Evolutionary conservation across 2,888 invertebrate genomes (phyloP), one percentile per base, ranked within the genome.

Genomic region (Leucophenga maculata): DNA sequence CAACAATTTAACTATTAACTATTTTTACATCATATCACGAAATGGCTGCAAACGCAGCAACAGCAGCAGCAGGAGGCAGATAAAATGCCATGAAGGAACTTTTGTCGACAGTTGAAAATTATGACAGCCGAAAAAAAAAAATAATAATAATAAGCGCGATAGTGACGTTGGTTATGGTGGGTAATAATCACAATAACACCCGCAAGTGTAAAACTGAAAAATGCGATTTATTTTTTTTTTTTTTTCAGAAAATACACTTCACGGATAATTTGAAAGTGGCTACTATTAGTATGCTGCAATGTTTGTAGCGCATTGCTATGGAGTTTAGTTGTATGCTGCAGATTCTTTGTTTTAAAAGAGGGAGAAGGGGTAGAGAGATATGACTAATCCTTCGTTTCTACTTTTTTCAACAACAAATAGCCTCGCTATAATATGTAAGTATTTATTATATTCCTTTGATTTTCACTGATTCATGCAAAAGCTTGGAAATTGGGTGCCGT

Each of bases 171-270:
- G 9, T 39, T 57, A 48, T 62, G 31, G 26, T 60, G 46, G 39
- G 8, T 60, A 46, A 32, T 39, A 22, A 14, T 48, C 57, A 74
- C 80, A 77, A 82, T 75, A 83, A 82, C 83, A 83, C 85, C 83
- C 85, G 85, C 85, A 85, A 85, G 83, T 83, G 82, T 77, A 81
- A 82, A 82, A 78, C 84, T 78, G 78, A 78, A 77, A 76, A 64
- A 57, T 64, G 14, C 9, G 20, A 64, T 64, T 64, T 64, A 48
- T 6, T 16, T n/a, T n/a, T n/a, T n/a, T n/a, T n/a, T n/a, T n/a
- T n/a, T n/a, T n/a, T n/a, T n/a, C n/a, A n/a, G n/a, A n/a, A n/a
- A 22, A 46, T 20, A 39, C 39, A 39, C 39, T 39, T 39, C 39
- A 11, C 8, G 8, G 39, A 39, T 8, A 39, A 39, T 39, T 3